These are phyloP conservation scores for Anguilla japonica DNA, from an alignment of 2,113 vertebrate genomes.

Conservation along the genomic window DNA sequence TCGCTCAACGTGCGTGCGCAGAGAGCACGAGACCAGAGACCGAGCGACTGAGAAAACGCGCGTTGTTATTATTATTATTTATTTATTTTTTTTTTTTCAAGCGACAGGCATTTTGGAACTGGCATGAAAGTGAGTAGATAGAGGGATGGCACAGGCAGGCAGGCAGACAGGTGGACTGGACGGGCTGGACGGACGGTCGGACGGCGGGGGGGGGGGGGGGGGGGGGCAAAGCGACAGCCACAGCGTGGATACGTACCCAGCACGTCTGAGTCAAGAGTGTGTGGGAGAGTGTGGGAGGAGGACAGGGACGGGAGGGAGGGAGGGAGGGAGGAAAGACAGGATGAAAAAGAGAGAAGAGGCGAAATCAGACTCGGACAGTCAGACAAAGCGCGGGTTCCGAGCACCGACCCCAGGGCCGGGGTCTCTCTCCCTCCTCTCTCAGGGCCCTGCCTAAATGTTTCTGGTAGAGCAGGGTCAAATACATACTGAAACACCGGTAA, in stretches of 20 bases:
- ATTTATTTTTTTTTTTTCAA: background rate
- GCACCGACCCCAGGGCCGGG: background rate
- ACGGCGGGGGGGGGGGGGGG: background rate
- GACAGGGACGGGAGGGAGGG: too few species aligned
- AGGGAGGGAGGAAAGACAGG: constrained; percentile 11
- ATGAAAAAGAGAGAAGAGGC: constrained; percentile 24
- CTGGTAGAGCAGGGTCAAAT: too few species aligned
- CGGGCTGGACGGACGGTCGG: background rate
- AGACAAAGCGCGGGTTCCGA: background rate
- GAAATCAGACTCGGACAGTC: background rate
- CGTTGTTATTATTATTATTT: background rate
- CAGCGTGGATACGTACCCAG: constrained; percentile 58
- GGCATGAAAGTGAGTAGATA: background rate
- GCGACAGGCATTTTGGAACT: constrained; percentile 16
- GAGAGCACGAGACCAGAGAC: background rate
- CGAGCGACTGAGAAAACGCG: background rate
- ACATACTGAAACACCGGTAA: too few species aligned
- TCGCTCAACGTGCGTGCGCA: too few species aligned
- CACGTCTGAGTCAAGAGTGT: constrained; percentile 56
- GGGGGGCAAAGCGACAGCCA: background rate
- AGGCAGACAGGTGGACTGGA: background rate
- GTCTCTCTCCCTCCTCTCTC: too few species aligned
- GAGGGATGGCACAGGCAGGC: background rate
- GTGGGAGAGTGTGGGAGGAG: background rate
- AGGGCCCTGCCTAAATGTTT: too few species aligned